Base-by-base conservation (phyloP, 1,140 invertebrate genomes). In the Leptinotarsa undecemlineata region DNA sequence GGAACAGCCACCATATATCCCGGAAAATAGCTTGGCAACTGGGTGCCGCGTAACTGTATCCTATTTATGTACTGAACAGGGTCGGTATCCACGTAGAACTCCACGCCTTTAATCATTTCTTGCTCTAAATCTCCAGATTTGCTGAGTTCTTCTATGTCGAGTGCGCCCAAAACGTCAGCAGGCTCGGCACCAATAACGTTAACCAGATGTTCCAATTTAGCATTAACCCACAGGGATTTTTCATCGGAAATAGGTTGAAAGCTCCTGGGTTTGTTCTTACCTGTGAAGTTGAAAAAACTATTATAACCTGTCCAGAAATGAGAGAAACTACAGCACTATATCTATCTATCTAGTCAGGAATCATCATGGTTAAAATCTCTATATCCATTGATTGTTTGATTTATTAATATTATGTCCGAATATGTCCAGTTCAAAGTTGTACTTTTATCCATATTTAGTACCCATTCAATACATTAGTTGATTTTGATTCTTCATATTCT, bases 21-120 rank as follows among this genome's bases (percentile, higher is more conserved):
- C 62, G 82, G 82, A 73, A 85, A 84, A 80, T 82, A 84, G 15
- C 70, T 20, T 3, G 84, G 84, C 11, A 75, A 72, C 48, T 82
- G 74, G 6, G 79, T 74, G 14, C 84, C 84, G 60, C 84, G 66
- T 23, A 85, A 68, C 72, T 85, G 84, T 14, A 83, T 79, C 70
- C 77, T 81, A 15, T 82, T 81, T 42, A 78, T 62, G 21, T 81
- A 82, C 72, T 79, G 79, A 1, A 78, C 71, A 4, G 78, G 75
- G 73, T 80, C 70, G 13, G 77, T 74, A 33, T 79, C 78, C 0
- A 85, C 68, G 51, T 82, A 77, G 76, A 81, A 84, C 26, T 84
- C 81, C 48, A 84, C 82, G 8, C 79, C 82, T 13, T 80, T 73
- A 3, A 67, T 42, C 47, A 81, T 68, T 47, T 80, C 78, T 57